Evolutionary conservation across 1,140 invertebrate genomes (phyloP), one percentile per base, ranked within the genome.

Genomic region (Drosophila watanabei): DNA sequence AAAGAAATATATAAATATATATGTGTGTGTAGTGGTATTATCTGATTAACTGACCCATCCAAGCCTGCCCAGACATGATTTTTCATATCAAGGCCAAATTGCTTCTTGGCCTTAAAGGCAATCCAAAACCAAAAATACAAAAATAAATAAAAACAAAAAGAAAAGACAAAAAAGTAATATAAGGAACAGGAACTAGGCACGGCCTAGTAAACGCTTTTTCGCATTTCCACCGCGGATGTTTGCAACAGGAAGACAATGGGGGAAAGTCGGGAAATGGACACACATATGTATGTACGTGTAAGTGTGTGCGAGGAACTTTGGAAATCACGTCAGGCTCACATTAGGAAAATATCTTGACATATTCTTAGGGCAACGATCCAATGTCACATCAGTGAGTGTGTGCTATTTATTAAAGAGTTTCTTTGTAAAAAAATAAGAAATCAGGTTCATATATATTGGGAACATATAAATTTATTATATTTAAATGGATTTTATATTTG

Each of bases 21-120:
- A 20, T 57, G 60, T 35, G 59, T 60, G 75, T 52, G 48, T 59
- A 69, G 69, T 60, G 71, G 80, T 43, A 48, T 68, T 89, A 89
- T 89, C 85, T 90, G 85, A 89, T 89, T 85, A 85, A 86, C 75
- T 86, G 58, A 73, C 62, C 78, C 71, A 79, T 76, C 77, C 65
- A 72, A 75, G 86, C 75, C 79, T 84, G 70, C 65, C 56, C 86
- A 82, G 63, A 85, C 69, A 88, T 89, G 86, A 85, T 79, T 90
- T 81, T 72, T 73, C 70, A 81, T 90, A 85, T 88, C 72, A 72
- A 61, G 79, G 79, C 69, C 85, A 72, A 72, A 76, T 85, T 70
- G 75, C 43, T 59, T 51, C 37, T 65, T 78, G 57, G 43, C 58
- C 45, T n/a, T 56, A 35, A 82, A 82, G 63, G 41, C 37, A 66